These are phyloP conservation scores for Peromyscus aztecus DNA, from an alignment of 2,797 vertebrate species.

Conservation along the genomic window DNA sequence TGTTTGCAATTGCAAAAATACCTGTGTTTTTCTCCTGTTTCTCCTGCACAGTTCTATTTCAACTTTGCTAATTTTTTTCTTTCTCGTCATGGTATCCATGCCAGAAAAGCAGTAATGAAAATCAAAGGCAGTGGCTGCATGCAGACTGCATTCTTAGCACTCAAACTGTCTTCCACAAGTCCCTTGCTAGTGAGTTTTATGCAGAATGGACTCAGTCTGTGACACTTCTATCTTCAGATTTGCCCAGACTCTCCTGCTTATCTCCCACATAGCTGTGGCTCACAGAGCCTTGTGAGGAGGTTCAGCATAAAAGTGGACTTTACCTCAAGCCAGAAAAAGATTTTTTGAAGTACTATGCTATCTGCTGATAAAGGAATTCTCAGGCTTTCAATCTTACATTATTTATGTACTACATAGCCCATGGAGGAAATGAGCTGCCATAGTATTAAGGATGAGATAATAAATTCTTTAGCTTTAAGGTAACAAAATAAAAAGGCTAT, in stretches of 20 bases:
- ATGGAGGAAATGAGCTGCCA: conserved; percentile 81
- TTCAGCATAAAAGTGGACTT: conserved; percentile 75
- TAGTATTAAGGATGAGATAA: conserved; percentile 73
- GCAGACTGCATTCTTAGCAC: background rate
- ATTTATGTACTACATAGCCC: conserved; percentile 80
- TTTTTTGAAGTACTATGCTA: conserved; percentile 83
- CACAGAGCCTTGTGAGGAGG: conserved; percentile 70
- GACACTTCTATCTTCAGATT: background rate
- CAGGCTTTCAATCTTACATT: conserved; percentile 79
- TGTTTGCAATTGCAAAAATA: conserved; percentile 36
- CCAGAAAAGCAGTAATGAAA: background rate
- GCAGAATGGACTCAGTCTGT: conserved; percentile 34
- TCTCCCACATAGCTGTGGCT: conserved; percentile 52
- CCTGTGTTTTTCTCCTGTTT: background rate
- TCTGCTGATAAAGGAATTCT: conserved; percentile 86
- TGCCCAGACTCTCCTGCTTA: background rate
- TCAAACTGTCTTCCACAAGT: background rate
- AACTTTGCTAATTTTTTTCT: conserved; percentile 12
- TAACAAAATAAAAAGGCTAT: conserved; percentile 75
- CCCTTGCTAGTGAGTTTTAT: conserved; percentile 43
- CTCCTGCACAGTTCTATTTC: background rate
- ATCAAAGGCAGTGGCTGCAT: background rate
- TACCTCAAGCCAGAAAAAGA: conserved; percentile 78
- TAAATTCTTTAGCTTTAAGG: conserved; percentile 81
- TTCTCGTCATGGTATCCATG: background rate